phyloP scores from a whole-genome alignment of 1,140 invertebrate species.

The Drosophila hydei region DNA sequence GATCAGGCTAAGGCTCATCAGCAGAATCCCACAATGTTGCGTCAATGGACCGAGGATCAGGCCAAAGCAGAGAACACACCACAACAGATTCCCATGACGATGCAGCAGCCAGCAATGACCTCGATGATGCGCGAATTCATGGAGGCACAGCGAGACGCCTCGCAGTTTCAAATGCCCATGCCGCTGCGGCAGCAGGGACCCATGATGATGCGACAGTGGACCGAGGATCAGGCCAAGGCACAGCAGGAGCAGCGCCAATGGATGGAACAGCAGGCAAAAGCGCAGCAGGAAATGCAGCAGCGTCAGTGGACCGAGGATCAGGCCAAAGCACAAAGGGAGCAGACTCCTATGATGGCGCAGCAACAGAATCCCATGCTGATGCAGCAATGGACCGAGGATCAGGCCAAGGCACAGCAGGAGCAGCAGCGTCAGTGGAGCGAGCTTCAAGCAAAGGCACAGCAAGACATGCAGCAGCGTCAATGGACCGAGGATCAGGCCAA shows the following conservation, averaged over 20 bases:
- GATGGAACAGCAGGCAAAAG: constrained; percentile 16
- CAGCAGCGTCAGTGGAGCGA: constrained; percentile 1
- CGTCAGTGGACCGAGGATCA: neutral
- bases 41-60: constrained; percentile 42
- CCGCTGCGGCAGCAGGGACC: constrained; percentile 16
- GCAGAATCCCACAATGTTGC: constrained; percentile 2
- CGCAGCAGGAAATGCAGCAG: neutral
- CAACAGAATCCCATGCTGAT: neutral
- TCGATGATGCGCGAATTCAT: neutral
- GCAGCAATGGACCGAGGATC: constrained; percentile 14
- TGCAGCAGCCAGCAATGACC: no score
- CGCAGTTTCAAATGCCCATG: no score
- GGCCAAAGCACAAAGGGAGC: neutral
- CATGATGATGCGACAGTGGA: constrained; percentile 2
- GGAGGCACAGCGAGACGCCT: no score
- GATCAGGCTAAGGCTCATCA: constrained; percentile 18
- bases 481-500: constrained; percentile 14
- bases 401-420: constrained; percentile 1
- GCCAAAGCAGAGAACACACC: neutral
- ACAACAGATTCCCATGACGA: neutral
- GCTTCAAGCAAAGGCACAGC: constrained; percentile 3
- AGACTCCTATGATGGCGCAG: constrained; percentile 1
- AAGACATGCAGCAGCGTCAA: neutral
- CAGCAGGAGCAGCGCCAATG: constrained; percentile 9
- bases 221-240: neutral